phyloP scores from a whole-genome alignment of 2,888 invertebrate genomes.

The Coremacera marginata region DNA sequence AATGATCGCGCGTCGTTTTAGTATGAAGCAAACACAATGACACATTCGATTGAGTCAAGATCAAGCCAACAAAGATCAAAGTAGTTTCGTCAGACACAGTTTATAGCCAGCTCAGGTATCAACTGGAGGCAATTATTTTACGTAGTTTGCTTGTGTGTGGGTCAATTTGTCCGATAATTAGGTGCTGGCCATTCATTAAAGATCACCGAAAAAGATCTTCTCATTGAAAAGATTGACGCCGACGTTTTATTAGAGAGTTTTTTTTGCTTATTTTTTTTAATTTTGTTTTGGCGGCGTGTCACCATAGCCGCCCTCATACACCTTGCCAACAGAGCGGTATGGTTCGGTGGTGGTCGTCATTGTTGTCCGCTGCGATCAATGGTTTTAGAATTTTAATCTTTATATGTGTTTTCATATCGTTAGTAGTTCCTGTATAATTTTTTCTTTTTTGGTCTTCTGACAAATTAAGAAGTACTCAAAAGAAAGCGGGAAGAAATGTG shows the following conservation, averaged over 20 bases:
- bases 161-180: constrained; percentile 35
- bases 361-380: not conserved
- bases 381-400: no score
- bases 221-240: constrained; percentile 11
- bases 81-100: not conserved
- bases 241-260: constrained; percentile 19
- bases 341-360: constrained; percentile 2
- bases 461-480: no score
- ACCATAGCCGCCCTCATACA: constrained; percentile 51
- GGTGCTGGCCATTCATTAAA: constrained; percentile 37
- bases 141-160: not conserved
- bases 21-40: constrained; percentile 40
- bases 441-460: no score
- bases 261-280: not conserved
- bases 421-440: no score
- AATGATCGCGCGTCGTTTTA: not conserved
- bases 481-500: no score
- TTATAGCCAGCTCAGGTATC: constrained; percentile 18
- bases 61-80: not conserved
- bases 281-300: constrained; percentile 43
- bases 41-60: constrained; percentile 42
- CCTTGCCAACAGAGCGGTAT: constrained; percentile 34
- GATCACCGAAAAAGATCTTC: constrained; percentile 23
- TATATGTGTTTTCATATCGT: no score
- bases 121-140: not conserved